Evolutionary conservation across 2,888 invertebrate species (phyloP), one percentile per base, ranked within the genome.

Genomic region (Macrophya alboannulata): DNA sequence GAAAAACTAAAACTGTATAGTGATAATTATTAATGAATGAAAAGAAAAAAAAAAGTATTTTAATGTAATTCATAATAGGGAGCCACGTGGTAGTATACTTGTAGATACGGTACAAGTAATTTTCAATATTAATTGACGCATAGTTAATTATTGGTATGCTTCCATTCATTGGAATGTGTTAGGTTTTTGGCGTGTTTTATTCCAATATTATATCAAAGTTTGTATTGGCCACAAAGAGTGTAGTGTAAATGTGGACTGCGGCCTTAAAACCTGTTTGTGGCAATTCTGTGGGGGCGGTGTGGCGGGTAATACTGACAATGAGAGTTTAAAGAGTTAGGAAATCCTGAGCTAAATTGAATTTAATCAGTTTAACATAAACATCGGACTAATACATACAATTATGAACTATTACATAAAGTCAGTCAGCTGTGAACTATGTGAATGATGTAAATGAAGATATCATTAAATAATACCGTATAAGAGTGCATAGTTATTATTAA

Each of bases 371-470:
- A 37, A 72, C 43, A 76, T 12, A 45, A 25, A 25, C 15, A 55
- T 17, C 21, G 79, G 79, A 79, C 37, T 79, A n/a, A n/a, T n/a
- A 85, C 85, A 85, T 85, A 85, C 25, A 48, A 68, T 68, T 71
- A 71, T 62, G 59, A 77, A 86, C 55, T 83, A 85, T 83, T 77
- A 77, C 37, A 59, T 68, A 68, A 85, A 87, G 83, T 68, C 79
- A 88, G 84, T 86, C 87, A 86, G 85, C 87, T 87, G 87, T 87
- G 86, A 87, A 88, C 87, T 87, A 88, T 88, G 88, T 89, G 87
- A 88, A 89, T 89, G 88, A 90, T 90, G 88, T 89, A 91, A 84
- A 89, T 88, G 88, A 88, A 88, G 85, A 89, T 88, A 87, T 90
- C 88, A 90, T 90, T 89, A 90, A 89, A 90, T 84, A 87, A 87